These are phyloP conservation scores for Drosophila eugracilis DNA, from an alignment of 1,140 invertebrate genomes.

Conservation along the genomic window DNA sequence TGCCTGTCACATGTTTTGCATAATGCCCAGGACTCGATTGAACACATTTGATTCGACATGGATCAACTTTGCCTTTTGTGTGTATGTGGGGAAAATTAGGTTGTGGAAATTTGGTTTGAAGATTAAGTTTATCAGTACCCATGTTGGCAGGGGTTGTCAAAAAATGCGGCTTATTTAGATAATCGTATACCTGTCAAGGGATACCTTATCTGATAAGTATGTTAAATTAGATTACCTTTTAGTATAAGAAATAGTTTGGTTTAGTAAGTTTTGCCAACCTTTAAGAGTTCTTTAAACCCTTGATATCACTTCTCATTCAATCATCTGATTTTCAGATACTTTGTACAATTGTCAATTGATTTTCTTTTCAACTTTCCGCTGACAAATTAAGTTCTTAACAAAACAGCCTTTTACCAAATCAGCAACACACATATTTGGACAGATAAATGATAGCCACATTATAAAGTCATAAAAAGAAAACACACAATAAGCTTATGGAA, in stretches of 20 bases:
- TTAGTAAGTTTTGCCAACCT: no score
- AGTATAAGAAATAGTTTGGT: no score
- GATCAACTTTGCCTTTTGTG: constrained; percentile 20
- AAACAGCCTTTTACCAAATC: not conserved
- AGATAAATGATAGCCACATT: constrained; percentile 23
- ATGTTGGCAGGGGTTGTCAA: not conserved
- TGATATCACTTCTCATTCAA: no score
- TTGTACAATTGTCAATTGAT: no score
- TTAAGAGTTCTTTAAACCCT: no score
- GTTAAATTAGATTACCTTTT: no score
- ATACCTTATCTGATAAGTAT: no score
- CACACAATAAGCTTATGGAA: constrained; percentile 21
- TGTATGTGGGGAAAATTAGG: constrained; percentile 59
- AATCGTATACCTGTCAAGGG: no score
- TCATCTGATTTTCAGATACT: no score
- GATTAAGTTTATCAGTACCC: constrained; percentile 29
- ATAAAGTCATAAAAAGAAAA: constrained; percentile 51
- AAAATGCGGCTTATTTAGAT: not conserved
- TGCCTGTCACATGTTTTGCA: constrained; percentile 61
- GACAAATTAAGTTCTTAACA: constrained; percentile 1
- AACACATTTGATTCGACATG: constrained; percentile 63
- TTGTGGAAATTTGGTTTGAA: constrained; percentile 48
- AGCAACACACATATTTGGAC: no score
- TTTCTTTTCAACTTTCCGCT: not conserved
- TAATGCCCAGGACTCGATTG: constrained; percentile 52